These are phyloP conservation scores for Crotalus adamanteus DNA, from an alignment of 2,797 vertebrate species.

Conservation along the genomic window DNA sequence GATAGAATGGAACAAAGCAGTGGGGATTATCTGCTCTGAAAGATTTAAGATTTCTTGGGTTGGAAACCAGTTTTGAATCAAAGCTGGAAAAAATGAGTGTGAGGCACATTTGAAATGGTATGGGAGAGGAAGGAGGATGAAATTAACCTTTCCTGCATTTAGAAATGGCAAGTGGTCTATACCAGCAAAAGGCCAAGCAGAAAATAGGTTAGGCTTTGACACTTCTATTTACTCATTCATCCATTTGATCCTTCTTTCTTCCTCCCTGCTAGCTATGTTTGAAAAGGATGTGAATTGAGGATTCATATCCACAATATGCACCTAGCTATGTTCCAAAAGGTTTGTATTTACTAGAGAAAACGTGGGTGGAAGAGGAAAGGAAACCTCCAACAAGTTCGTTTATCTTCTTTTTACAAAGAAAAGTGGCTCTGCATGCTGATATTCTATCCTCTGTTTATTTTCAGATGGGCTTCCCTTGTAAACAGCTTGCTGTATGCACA, in stretches of 20 bases:
- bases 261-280: background rate
- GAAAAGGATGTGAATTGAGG: background rate
- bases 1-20: background rate
- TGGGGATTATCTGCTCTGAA: background rate
- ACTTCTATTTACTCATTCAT: background rate
- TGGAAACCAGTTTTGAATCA: background rate
- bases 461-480: background rate
- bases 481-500: background rate
- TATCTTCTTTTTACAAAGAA: background rate
- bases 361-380: background rate
- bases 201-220: background rate
- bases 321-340: background rate
- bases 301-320: background rate
- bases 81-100: background rate
- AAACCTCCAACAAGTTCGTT: background rate
- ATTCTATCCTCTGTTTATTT: background rate
- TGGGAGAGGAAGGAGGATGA: background rate
- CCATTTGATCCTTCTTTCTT: background rate
- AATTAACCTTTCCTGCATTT: background rate
- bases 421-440: background rate
- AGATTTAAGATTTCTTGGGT: background rate
- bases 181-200: background rate
- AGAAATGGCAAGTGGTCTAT: background rate
- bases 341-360: background rate
- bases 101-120: background rate